A percentile compares a stretch with the other conserved stretches of the same genome.
Evolutionary conservation across 2,797 vertebrate genomes (phyloP).

Genomic region (Poeciliopsis paucimaculata): DNA sequence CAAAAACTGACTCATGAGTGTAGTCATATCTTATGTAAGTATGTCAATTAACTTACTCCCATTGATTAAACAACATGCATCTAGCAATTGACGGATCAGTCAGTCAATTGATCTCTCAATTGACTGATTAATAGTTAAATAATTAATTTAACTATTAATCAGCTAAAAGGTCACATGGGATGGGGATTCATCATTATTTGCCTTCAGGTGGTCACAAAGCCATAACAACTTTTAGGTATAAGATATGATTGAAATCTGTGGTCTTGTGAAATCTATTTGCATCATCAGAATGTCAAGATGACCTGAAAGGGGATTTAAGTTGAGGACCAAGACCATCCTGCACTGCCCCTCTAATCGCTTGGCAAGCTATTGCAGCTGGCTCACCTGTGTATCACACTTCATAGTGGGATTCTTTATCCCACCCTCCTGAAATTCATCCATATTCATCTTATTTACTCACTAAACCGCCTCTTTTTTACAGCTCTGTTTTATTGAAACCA

Average conservation of each 20-base stretch:
- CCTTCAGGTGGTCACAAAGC: neutral
- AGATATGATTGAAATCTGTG: neutral
- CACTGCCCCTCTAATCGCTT: neutral
- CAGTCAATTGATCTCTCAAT: no score
- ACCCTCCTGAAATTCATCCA: neutral
- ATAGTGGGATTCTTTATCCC: neutral
- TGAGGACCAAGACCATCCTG: neutral
- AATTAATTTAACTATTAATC: no score
- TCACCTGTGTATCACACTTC: neutral
- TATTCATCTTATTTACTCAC: neutral
- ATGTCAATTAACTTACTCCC: neutral
- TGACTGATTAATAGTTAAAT: neutral
- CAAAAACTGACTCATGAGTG: neutral
- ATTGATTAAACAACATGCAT: neutral
- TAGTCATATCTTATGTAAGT: neutral
- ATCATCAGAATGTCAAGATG: neutral
- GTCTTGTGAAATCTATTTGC: neutral
- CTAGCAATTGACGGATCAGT: neutral
- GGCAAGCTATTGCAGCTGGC: neutral
- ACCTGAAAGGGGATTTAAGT: neutral
- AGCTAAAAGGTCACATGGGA: neutral
- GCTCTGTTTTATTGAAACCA: neutral
- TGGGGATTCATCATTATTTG: neutral
- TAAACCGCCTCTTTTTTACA: neutral
- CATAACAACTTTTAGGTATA: neutral